Conservation (phyloP, 2,113 vertebrate species). For the Sapayoa aenigma region DNA sequence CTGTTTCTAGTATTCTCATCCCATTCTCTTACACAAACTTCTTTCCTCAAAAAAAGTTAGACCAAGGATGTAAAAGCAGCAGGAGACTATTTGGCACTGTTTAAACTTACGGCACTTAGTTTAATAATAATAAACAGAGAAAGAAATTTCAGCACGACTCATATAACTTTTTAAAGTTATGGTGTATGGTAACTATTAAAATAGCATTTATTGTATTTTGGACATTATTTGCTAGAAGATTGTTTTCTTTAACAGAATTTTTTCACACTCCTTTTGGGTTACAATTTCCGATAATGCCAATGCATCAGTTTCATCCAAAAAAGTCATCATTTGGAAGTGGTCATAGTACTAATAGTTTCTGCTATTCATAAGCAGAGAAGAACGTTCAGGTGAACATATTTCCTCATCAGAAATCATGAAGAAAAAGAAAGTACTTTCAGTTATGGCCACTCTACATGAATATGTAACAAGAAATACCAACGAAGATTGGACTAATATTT, state of each 20-base stretch:
- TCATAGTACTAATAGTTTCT: background rate
- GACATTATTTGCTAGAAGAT: background rate
- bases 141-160: background rate
- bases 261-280: background rate
- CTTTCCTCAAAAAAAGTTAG: background rate
- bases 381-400: background rate
- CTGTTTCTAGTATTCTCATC: background rate
- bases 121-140: background rate
- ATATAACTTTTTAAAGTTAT: background rate
- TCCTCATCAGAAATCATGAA: background rate
- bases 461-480: background rate
- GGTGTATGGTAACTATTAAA: background rate
- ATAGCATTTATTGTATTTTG: background rate
- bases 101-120: background rate
- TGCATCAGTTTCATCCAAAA: background rate
- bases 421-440: background rate
- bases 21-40: background rate
- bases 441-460: background rate
- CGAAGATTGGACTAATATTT: background rate
- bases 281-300: background rate
- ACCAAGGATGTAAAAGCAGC: background rate
- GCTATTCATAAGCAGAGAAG: background rate
- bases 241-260: background rate
- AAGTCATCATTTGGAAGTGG: background rate
- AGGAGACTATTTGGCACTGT: background rate